phyloP scores from a whole-genome alignment of 1,140 invertebrate species.

The Penaeus indicus region DNA sequence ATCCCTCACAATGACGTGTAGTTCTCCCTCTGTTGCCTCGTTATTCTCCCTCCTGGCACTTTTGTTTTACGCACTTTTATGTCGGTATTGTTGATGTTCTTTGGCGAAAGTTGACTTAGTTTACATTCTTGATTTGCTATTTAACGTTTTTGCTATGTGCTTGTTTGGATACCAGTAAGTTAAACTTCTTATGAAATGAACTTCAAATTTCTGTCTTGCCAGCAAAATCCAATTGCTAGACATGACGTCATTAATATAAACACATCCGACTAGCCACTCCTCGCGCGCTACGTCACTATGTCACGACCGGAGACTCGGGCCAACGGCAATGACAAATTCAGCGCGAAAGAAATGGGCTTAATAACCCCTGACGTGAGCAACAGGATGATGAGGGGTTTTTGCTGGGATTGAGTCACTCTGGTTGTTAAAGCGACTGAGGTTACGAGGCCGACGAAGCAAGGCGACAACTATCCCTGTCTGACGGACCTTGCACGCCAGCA shows the following conservation, averaged over 20 bases:
- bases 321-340: conserved; percentile 9
- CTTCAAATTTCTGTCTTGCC: too few species aligned
- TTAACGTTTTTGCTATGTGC: too few species aligned
- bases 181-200: too few species aligned
- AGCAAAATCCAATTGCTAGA: too few species aligned
- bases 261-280: background rate
- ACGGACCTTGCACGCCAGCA: background rate
- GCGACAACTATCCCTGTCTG: conserved; percentile 5
- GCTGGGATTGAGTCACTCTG: conserved; percentile 57
- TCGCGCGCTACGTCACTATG: background rate
- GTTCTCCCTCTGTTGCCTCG: background rate
- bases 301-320: background rate
- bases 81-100: too few species aligned
- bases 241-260: too few species aligned
- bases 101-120: too few species aligned
- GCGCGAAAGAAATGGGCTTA: conserved; percentile 34
- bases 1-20: background rate
- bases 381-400: conserved; percentile 57
- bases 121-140: too few species aligned
- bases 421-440: conserved; percentile 55
- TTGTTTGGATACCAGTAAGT: too few species aligned
- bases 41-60: too few species aligned
- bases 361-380: conserved; percentile 44
- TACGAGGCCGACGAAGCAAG: conserved; percentile 43
- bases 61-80: too few species aligned